Conservation (phyloP, 1,140 invertebrate species). For the Penaeus japonicus region DNA sequence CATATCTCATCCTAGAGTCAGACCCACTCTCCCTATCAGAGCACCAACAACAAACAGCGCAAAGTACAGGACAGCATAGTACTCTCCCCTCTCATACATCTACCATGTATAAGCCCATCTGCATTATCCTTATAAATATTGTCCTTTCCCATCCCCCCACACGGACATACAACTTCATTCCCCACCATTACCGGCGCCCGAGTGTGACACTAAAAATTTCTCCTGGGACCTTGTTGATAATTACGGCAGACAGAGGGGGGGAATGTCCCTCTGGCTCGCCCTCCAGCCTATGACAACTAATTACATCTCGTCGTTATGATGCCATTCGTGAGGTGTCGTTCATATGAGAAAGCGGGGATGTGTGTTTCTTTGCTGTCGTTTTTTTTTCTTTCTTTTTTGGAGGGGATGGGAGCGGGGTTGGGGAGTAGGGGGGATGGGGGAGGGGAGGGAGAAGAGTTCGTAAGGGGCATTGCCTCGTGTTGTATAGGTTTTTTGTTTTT, state of each 20-base stretch:
- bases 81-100: too few relatives aligned
- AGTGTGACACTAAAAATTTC: conserved; percentile 53
- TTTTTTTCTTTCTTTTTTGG: too few relatives aligned
- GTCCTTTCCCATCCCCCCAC: neutral
- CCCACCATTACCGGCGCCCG: conserved; percentile 24
- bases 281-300: conserved; percentile 43
- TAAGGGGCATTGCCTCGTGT: neutral
- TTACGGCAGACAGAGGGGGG: conserved; percentile 27
- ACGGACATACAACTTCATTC: conserved; percentile 41
- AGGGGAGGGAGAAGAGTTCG: neutral
- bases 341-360: conserved; percentile 4
- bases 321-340: neutral
- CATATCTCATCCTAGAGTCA: too few relatives aligned
- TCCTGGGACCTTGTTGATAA: conserved; percentile 45
- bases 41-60: too few relatives aligned
- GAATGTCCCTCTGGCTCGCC: neutral
- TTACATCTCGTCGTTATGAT: conserved; percentile 41
- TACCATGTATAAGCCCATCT: neutral
- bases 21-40: too few relatives aligned
- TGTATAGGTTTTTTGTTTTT: too few relatives aligned
- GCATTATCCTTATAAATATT: neutral
- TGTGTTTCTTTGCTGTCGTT: neutral
- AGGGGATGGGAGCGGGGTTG: neutral
- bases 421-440: neutral
- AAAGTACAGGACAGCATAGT: too few relatives aligned